Evolutionary conservation across 2,888 invertebrate species (phyloP), one percentile per base, ranked within the genome.

Genomic region (Mythimna pallens): DNA sequence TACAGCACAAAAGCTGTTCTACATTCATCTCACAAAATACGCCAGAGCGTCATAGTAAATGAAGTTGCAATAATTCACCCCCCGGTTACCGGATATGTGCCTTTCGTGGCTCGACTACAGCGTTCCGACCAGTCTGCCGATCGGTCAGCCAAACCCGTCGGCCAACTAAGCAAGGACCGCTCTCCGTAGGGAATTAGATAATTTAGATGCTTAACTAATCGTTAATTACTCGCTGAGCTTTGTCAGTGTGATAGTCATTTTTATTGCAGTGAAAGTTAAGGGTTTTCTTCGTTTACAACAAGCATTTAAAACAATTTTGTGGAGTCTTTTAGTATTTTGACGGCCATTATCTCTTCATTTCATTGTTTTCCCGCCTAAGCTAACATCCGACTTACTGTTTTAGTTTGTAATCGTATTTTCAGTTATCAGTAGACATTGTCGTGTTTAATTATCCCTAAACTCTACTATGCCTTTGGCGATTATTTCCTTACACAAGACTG

Each of bases 61-160:
- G 92, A 92, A 93, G 91, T 92, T 92, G 93, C 92, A 93, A 93
- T 93, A 93, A 93, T 92, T 93, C 90, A 92, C 89, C 87, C 47
- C 83, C 90, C 88, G 81, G 89, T 89, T 89, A 90, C 90, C 90
- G 89, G 91, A 92, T 91, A 90, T 89, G 88, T 89, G 89, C 87
- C 87, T 89, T 88, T 90, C 88, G 85, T 84, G 82, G 83, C 83
- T 82, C 77, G 75, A 73, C 70, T 74, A 73, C 74, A 64, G 65
- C 40, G 77, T n/a, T 52, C n/a, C 63, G 54, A 86, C 73, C 54
- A 30, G 59, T 74, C 54, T 47, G 20, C 4, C 67, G 79, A 84
- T 69, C n/a, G 6, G 62, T 84, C 54, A 47, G 8, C 25, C 43
- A 17, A 55, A 81, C 69, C 25, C 6, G 59, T 78, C 22, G 57